Conservation (phyloP, 1,140 invertebrate genomes). For the Drosophila pachea region DNA sequence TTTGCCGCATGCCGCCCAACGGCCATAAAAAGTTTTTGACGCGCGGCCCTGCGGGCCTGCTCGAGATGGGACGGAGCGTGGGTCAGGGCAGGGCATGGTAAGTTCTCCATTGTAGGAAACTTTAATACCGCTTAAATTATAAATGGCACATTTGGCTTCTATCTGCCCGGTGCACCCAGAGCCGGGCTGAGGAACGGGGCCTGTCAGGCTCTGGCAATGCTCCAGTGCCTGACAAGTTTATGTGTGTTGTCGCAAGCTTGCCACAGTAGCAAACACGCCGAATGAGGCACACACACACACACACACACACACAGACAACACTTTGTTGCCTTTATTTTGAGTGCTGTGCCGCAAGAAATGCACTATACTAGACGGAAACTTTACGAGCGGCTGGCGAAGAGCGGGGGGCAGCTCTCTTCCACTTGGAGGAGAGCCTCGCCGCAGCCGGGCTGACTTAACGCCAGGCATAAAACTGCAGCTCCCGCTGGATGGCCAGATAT, state of each 20-base stretch:
- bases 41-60: too few relatives aligned
- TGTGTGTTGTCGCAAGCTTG: conserved; percentile 64
- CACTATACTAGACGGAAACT: conserved; percentile 66
- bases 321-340: conserved; percentile 74
- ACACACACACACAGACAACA: conserved; percentile 54
- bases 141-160: conserved; percentile 73
- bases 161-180: conserved; percentile 16
- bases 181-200: not conserved
- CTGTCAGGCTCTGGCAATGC: conserved; percentile 33
- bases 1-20: conserved; percentile 6
- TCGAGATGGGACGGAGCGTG: too few relatives aligned
- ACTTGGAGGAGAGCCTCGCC: conserved; percentile 2
- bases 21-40: conserved; percentile 67
- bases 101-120: conserved; percentile 70
- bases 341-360: conserved; percentile 47
- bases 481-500: not conserved
- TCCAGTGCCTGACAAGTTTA: conserved; percentile 65
- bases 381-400: conserved; percentile 44
- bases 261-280: conserved; percentile 25
- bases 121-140: conserved; percentile 77
- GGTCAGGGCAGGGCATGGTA: conserved; percentile 20
- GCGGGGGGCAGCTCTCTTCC: not conserved
- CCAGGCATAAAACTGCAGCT: conserved; percentile 50
- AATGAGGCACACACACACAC: conserved; percentile 39
- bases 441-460: conserved; percentile 31